A percentile compares a stretch with the other conserved stretches of the same genome.
phyloP scores from a whole-genome alignment of 2,113 vertebrate genomes.

The Eclectus roratus region DNA sequence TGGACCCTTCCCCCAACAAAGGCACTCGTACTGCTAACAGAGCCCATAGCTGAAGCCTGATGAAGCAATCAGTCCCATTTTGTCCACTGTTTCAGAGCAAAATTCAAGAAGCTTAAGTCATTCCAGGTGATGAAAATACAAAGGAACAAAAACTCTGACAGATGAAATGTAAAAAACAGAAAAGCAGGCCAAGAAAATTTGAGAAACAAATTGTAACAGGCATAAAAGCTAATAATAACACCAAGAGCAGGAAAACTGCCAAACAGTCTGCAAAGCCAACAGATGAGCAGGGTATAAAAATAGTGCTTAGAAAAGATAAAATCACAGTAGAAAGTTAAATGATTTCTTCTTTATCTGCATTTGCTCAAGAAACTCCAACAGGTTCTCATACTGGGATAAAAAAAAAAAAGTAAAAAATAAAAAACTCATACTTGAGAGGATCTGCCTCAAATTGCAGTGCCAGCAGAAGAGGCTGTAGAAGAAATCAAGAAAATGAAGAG shows the following conservation, averaged over 20 bases:
- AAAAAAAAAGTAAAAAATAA: neutral
- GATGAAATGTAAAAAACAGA: conserved; percentile 49
- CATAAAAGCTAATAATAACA: conserved; percentile 40
- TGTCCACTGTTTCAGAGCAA: neutral
- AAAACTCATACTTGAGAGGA: neutral
- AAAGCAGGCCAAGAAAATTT: conserved; percentile 5
- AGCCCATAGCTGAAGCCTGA: neutral
- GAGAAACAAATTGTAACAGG: conserved; percentile 21
- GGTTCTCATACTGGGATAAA: neutral
- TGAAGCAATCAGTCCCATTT: conserved; percentile 8
- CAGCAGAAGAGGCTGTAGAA: neutral
- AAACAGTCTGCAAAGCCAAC: conserved; percentile 15
- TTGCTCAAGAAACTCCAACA: neutral
- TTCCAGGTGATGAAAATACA: neutral
- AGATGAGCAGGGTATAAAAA: conserved; percentile 48
- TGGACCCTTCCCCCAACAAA: neutral
- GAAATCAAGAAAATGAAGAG: neutral
- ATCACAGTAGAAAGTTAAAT: conserved; percentile 1
- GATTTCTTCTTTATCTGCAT: neutral
- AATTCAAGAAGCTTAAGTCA: neutral
- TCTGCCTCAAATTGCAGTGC: neutral
- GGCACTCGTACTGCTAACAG: neutral
- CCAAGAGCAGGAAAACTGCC: conserved; percentile 20
- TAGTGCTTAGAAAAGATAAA: conserved; percentile 34
- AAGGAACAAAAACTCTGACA: neutral